Evolutionary conservation across 1,140 invertebrate genomes (phyloP), one percentile per base, ranked within the genome.

Genomic region (Trachymyrmex cornetzi): DNA sequence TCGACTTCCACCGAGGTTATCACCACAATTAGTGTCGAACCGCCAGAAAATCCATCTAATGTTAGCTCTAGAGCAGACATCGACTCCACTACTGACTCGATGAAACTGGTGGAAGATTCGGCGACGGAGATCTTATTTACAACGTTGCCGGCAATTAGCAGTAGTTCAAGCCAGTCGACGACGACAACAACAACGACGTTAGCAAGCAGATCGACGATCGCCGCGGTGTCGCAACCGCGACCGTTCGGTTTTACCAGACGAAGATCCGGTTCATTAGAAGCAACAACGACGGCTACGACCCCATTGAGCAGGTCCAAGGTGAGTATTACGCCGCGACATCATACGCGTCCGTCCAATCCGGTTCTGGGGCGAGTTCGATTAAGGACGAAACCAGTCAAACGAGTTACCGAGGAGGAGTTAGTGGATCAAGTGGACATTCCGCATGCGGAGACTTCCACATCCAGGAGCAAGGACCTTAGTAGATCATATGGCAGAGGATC

Each of bases 201-300:
- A 34, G 87, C 88, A 50, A 87, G 92, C 34, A 93, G 89, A 86
- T 89, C 88, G 89, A 94, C 95, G 50, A 90, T 93, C 74, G 92
- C 94, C 30, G 92, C 93, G 48, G 94, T 96, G 72, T 96, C 96
- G 81, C 96, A 96, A 93, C 96, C 96, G 77, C 93, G 96, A 92
- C 96, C 96, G n/a, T 96, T 96, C 88, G 95, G 95, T 91, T 96
- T 95, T 89, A 94, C 95, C 27, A 89, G 93, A 87, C 92, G 96
- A 92, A 94, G 93, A 81, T 87, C 92, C 38, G 89, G 92, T 75
- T 80, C 89, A 22, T 91, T 95, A 81, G 95, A 96, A 91, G 92
- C 92, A 48, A 88, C 94, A 38, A 92, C 94, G 74, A 91, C 93
- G 59, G 89, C 92, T 38, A 94, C 95, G 75, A 71, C 93, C 7